Percentiles rank a stretch among this genome's conserved stretches.
These are phyloP conservation scores for Coremacera marginata DNA, from an alignment of 2,888 invertebrate genomes.

Conservation along the genomic window DNA sequence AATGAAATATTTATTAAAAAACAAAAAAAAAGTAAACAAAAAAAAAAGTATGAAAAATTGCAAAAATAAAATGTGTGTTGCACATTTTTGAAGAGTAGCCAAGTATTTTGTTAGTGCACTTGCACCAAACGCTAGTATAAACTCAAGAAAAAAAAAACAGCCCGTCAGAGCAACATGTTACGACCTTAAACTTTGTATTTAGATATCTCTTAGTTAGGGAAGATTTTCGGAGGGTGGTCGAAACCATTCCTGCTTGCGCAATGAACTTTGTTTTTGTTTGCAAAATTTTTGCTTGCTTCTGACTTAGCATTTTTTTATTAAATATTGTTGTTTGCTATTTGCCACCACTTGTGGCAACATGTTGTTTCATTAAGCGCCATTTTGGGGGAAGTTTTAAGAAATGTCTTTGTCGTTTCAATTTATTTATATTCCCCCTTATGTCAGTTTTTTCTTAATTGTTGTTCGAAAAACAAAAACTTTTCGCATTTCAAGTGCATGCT, in stretches of 20 bases:
- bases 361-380: not conserved
- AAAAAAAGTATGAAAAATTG: constrained; percentile 10
- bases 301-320: not conserved
- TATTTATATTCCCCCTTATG: not conserved
- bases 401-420: no score
- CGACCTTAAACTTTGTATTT: constrained; percentile 32
- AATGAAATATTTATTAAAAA: constrained; percentile 3
- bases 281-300: not conserved
- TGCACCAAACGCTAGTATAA: not conserved
- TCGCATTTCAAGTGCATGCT: no score
- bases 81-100: constrained; percentile 20
- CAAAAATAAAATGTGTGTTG: not conserved
- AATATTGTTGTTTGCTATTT: not conserved
- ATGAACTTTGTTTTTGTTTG: not conserved
- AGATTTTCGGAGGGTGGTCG: no score
- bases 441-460: no score
- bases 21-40: not conserved
- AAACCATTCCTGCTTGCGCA: no score
- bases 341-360: not conserved
- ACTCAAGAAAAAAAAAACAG: not conserved
- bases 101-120: constrained; percentile 17
- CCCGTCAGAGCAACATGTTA: constrained; percentile 8
- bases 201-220: not conserved
- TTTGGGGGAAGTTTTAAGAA: not conserved
- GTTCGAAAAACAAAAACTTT: no score